Base-by-base conservation (phyloP, 92 coral and sea anemone species). In the Diadumene lineata region DNA sequence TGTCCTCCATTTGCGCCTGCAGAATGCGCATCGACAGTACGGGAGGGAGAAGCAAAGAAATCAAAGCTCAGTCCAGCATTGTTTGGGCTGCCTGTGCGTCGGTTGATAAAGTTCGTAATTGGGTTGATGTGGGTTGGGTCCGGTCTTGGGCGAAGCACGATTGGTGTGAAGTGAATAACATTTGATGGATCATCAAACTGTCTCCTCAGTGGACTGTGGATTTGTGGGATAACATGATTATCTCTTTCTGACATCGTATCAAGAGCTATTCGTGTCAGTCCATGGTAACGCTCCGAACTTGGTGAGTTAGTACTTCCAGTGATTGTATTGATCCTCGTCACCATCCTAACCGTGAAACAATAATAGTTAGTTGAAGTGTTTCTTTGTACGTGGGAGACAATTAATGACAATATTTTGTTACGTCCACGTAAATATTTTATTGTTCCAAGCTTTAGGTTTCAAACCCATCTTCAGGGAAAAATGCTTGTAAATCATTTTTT, bases 241-340 rank as follows among this genome's bases (percentile, higher is more conserved):
- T 46, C 60, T 2, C 27, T 55, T 18, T 64, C 31, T 30, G 10
- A 29, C 43, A 64, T 1, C 31, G 31, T 23, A 25, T 23, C 16
- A 46, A 29, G 17, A 64, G 43, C 69, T 34, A 64, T 26, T 64
- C 31, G 69, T 6, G 69, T 9, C 43, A 64, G 25, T 64, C 48
- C 69, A 11, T 19, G 11, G 25, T 30, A 33, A 11, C 43, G 21
- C 1, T 6, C 24, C 18, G 60, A 53, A 23, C 26, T 18, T 64
- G 69, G 16, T 7, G 28, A n/a, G 46, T 25, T 28, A 34, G 23
- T 48, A 60, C 31, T 70, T 51, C 43, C 1, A 28, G 75, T 58
- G 17, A 72, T 56, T 0, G 66, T 66, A n/a, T 26, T 31, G 23
- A 72, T 22, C 34, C 77, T 72, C n/a, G 77, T 10, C 33, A 62